Evolutionary conservation across 2,797 vertebrate species (phyloP).

Genomic region (Lophius americanus): DNA sequence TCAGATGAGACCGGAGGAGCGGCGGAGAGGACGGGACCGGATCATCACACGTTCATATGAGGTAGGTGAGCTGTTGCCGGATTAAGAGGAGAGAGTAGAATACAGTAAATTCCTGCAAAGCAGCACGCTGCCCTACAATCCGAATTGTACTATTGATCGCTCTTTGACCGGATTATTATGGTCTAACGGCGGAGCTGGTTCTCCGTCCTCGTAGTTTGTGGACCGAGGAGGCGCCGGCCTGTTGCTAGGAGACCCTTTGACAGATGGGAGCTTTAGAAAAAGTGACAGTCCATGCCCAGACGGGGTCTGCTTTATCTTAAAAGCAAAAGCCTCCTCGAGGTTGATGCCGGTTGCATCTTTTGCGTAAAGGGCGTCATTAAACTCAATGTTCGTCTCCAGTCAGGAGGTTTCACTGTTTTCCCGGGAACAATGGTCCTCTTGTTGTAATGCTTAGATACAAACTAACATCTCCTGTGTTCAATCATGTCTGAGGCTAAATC

Average conservation of each 20-base stretch:
- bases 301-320: slow-evolving; percentile 50
- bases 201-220: slow-evolving; percentile 51
- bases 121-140: slow-evolving; percentile 19
- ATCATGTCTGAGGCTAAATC: slow-evolving; percentile 18
- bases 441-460: slow-evolving; percentile 61
- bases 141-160: slow-evolving; percentile 43
- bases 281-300: slow-evolving; percentile 66
- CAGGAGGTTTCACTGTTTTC: slow-evolving; percentile 62
- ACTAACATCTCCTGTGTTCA: slow-evolving; percentile 30
- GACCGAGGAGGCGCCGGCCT: slow-evolving; percentile 79
- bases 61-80: slow-evolving; percentile 68
- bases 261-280: slow-evolving; percentile 72
- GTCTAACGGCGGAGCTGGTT: slow-evolving; percentile 26
- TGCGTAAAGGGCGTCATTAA: slow-evolving; percentile 52
- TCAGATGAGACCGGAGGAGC: slow-evolving; percentile 46
- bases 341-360: slow-evolving; percentile 40
- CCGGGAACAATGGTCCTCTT: slow-evolving; percentile 63
- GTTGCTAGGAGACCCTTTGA: slow-evolving; percentile 84
- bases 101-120: slow-evolving; percentile 11
- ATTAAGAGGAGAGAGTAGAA: slow-evolving; percentile 21
- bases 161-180: slow-evolving; percentile 48
- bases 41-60: slow-evolving; percentile 64
- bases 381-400: slow-evolving; percentile 38
- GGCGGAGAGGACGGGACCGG: slow-evolving; percentile 49
- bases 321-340: slow-evolving; percentile 44